phyloP scores from a whole-genome alignment of 1,140 invertebrate species.

The Nomia melanderi region DNA sequence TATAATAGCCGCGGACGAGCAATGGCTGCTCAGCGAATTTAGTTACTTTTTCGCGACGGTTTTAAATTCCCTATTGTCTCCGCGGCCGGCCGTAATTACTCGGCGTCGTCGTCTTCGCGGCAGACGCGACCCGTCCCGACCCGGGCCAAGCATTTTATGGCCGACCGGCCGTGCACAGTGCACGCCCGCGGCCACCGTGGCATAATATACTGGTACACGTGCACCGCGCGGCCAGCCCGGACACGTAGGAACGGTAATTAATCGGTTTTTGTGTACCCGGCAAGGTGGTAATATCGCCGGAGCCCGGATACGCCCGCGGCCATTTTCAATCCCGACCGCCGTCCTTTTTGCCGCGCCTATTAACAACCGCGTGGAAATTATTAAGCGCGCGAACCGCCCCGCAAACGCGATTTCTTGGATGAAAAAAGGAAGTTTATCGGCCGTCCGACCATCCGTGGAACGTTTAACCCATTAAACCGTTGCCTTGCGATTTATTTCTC shows the following conservation, averaged over 20 bases:
- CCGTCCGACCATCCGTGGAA: too few relatives aligned
- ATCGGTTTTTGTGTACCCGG: conserved; percentile 32
- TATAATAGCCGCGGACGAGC: too few relatives aligned
- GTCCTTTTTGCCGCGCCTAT: neutral
- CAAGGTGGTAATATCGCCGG: neutral
- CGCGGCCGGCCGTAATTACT: conserved; percentile 22
- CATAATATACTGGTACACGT: conserved; percentile 24
- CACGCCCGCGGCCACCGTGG: conserved; percentile 4
- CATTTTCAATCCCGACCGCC: neutral
- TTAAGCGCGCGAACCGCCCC: too few relatives aligned
- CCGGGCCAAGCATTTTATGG: conserved; percentile 10
- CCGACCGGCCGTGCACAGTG: conserved; percentile 22
- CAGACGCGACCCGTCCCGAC: neutral
- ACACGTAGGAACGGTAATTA: conserved; percentile 15
- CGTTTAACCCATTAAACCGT: too few relatives aligned
- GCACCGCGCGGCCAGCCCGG: conserved; percentile 3
- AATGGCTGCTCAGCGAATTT: neutral
- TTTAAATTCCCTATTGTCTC: conserved; percentile 38
- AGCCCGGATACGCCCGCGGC: neutral
- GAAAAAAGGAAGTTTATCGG: too few relatives aligned
- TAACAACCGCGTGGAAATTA: too few relatives aligned
- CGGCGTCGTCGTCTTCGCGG: conserved; percentile 18
- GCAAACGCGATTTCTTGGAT: too few relatives aligned
- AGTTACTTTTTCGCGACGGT: conserved; percentile 20
- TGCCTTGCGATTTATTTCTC: too few relatives aligned